Evolutionary conservation across 2,888 invertebrate species (phyloP), one percentile per base, ranked within the genome.

Genomic region (Epistrophella euchroma): DNA sequence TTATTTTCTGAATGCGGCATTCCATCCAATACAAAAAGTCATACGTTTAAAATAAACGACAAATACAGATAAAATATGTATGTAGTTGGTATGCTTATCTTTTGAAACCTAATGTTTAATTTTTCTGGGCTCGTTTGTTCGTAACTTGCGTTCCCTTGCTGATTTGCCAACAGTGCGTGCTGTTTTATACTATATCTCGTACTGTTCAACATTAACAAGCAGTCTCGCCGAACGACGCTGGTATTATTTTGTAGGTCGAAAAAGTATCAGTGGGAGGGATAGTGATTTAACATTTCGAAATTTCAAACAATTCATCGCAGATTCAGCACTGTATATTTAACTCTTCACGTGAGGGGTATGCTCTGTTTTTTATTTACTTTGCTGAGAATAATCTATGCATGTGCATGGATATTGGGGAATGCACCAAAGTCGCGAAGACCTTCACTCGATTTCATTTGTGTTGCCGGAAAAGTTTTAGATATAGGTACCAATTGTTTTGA

Each of bases 361-460:
- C n/a, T n/a, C n/a, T 11, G 19, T 25, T 15, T n/a, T 56, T 17
- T 32, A 32, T 56, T 56, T 56, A 19, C 19, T 56, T 56, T 56
- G 25, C 9, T 55, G n/a, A 32, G 28, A 52, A 19, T 9, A n/a
- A n/a, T 10, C 28, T 52, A 7, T 2, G 7, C 25, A 7, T 2
- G 7, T 52, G 25, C 15, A 52, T 56, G 2, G 32, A 17, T 11
- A 19, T 19, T 56, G 32, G 58, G 58, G 19, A 35, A 37, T 58
- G 37, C 19, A 19, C 19, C 35, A 37, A 56, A 55, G n/a, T 10
- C 7, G 32, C 28, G 32, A 55, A 58, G 58, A 19, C 58, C 58
- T 58, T 58, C 58, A 58, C 37, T 37, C 56, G 32, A 19, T 58
- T 35, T 35, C 56, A 13, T 58, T 58, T 58, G 58, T 58, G 58